Percentiles rank a stretch among this genome's conserved stretches.
These are phyloP conservation scores for Falco rusticolus DNA, from an alignment of 2,797 vertebrate species.

Conservation along the genomic window DNA sequence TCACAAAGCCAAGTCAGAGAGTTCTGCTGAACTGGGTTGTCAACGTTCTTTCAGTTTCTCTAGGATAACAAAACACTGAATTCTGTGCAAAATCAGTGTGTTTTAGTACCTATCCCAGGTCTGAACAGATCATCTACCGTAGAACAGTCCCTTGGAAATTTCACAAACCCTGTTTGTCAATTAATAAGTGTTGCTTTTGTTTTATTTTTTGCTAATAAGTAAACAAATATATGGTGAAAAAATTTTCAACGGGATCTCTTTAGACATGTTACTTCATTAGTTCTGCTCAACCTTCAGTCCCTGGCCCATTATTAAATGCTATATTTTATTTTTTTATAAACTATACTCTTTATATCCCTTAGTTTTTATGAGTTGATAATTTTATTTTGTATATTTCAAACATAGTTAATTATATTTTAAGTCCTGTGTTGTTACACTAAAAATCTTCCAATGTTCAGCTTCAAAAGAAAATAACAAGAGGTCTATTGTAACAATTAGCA, in stretches of 20 bases:
- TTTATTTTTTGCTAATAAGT: not conserved
- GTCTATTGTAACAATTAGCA: not conserved
- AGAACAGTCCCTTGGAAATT: not conserved
- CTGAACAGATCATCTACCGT: not conserved
- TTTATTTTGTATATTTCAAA: slow-evolving; percentile 55
- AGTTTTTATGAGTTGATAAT: slow-evolving; percentile 49
- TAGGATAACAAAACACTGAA: not conserved
- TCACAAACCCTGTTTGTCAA: not conserved
- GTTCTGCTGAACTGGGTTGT: slow-evolving; percentile 4
- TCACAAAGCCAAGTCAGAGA: slow-evolving; percentile 1
- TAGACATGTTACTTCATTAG: not conserved
- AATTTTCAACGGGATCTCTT: not conserved
- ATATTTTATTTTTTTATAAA: slow-evolving; percentile 59
- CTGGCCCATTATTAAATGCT: slow-evolving; percentile 22
- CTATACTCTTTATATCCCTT: slow-evolving; percentile 10
- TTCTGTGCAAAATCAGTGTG: not conserved
- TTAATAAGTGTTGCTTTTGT: not conserved
- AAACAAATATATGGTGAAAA: not conserved
- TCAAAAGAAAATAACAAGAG: not conserved
- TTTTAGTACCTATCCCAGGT: not conserved
- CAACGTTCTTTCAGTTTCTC: not conserved
- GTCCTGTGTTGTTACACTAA: slow-evolving; percentile 23
- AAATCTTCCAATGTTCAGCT: not conserved
- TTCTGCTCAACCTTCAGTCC: slow-evolving; percentile 5
- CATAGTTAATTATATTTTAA: not conserved